phyloP scores from a whole-genome alignment of 2,888 invertebrate species.

The Chymomyza caudatula region DNA sequence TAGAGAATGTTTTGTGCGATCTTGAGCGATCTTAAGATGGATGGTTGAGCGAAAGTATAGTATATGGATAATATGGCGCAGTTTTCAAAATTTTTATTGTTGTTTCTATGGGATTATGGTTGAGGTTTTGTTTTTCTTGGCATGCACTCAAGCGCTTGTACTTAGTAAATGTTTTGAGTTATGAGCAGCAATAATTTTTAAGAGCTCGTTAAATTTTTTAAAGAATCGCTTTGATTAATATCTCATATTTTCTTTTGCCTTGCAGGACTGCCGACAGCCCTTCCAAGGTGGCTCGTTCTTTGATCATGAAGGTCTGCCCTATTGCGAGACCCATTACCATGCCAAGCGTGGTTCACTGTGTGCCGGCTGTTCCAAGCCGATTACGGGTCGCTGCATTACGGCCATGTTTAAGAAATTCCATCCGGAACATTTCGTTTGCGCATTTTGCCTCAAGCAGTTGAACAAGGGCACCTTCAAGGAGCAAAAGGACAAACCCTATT shows the following conservation, averaged over 20 bases:
- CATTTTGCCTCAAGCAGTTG: constrained; percentile 98
- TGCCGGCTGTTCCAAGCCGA: constrained; percentile 98
- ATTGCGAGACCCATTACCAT: constrained; percentile 99
- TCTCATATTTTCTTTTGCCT: constrained; percentile 50
- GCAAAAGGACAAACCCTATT: constrained; percentile 99
- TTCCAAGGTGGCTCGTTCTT: constrained; percentile 99
- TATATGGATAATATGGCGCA: constrained; percentile 20
- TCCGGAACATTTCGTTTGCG: constrained; percentile 99
- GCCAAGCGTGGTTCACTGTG: constrained; percentile 97
- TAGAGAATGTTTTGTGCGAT: not conserved
- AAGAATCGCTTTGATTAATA: not conserved
- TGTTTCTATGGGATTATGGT: not conserved
- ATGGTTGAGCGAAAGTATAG: not conserved
- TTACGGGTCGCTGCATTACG: constrained; percentile 98
- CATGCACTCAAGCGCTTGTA: not conserved
- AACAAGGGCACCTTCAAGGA: constrained; percentile 99
- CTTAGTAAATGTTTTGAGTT: not conserved
- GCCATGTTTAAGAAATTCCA: constrained; percentile 99
- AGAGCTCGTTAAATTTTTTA: not conserved
- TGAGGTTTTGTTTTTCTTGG: not conserved
- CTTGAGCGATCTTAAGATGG: not conserved
- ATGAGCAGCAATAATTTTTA: not conserved
- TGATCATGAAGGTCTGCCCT: constrained; percentile 98
- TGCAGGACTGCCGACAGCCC: constrained; percentile 96
- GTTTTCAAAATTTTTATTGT: constrained; percentile 19